A percentile compares a stretch with the other conserved stretches of the same genome.
Conservation (phyloP, 2,113 vertebrate genomes). For the Theropithecus gelada region DNA sequence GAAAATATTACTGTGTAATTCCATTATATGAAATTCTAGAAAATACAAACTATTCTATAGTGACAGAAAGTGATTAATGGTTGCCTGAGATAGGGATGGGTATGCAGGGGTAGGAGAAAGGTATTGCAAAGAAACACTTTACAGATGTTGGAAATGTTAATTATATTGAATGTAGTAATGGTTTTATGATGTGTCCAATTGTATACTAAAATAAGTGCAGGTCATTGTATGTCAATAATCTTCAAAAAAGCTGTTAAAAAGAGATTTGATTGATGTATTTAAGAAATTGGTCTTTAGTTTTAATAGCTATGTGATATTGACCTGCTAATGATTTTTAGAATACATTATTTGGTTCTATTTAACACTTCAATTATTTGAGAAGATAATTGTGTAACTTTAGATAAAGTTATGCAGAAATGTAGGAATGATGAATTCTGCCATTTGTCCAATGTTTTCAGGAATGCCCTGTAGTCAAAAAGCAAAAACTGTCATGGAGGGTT, state of each 20-base stretch:
- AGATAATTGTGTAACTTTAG: background rate
- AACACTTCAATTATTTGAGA: background rate
- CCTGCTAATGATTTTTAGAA: background rate
- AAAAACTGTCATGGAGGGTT: background rate
- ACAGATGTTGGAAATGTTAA: background rate
- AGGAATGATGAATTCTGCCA: background rate
- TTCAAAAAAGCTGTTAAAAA: background rate
- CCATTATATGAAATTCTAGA: background rate
- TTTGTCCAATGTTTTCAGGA: background rate
- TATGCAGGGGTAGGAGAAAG: background rate
- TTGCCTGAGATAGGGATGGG: too few species aligned
- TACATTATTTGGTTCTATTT: background rate
- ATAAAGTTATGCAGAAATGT: background rate
- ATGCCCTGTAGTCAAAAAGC: background rate
- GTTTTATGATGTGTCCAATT: background rate
- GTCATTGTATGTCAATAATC: background rate
- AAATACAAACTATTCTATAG: background rate
- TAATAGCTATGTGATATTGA: background rate
- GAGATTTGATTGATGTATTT: background rate
- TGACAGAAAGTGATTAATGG: background rate
- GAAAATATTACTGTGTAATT: background rate
- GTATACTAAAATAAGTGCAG: background rate
- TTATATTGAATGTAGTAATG: background rate
- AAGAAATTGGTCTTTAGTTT: background rate
- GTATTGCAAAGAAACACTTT: background rate